These are phyloP conservation scores for Doryteuthis pealeii DNA, from an alignment of 1,140 invertebrate genomes.

Conservation along the genomic window DNA sequence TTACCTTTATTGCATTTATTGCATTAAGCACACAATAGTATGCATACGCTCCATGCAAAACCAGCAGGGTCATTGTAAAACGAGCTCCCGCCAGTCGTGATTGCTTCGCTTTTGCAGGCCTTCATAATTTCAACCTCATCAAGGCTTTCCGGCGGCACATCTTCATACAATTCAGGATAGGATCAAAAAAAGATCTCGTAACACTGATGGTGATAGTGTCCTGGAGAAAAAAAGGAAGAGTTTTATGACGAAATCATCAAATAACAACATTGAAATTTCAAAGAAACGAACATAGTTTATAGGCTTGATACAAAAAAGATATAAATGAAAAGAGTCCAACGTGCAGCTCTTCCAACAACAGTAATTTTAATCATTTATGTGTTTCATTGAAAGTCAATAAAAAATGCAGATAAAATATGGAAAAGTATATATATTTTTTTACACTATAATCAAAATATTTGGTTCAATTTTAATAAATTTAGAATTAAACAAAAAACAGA, in stretches of 20 bases:
- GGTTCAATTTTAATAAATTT: no score
- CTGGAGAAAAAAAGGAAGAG: conserved; percentile 55
- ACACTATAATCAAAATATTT: no score
- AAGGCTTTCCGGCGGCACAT: conserved; percentile 89
- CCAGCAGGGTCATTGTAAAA: conserved; percentile 79
- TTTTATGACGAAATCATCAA: not conserved
- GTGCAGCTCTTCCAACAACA: no score
- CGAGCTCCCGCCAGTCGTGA: conserved; percentile 67
- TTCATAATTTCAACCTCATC: conserved; percentile 97
- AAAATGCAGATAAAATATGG: no score
- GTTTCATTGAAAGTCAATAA: no score
- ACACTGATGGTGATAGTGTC: conserved; percentile 81
- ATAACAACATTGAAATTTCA: no score
- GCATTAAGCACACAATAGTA: conserved; percentile 99
- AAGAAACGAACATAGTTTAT: no score
- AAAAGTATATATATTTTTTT: no score
- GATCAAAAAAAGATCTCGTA: conserved; percentile 75
- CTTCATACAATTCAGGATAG: conserved; percentile 80
- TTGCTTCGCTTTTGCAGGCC: conserved; percentile 75
- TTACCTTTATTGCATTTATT: conserved; percentile 93
- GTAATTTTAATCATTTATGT: no score
- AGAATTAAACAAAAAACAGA: no score
- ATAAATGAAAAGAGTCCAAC: no score
- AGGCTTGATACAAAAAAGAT: no score
- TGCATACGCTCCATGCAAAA: conserved; percentile 97